Evolutionary conservation across 2,797 vertebrate species (phyloP).

Genomic region (Mycteria americana): DNA sequence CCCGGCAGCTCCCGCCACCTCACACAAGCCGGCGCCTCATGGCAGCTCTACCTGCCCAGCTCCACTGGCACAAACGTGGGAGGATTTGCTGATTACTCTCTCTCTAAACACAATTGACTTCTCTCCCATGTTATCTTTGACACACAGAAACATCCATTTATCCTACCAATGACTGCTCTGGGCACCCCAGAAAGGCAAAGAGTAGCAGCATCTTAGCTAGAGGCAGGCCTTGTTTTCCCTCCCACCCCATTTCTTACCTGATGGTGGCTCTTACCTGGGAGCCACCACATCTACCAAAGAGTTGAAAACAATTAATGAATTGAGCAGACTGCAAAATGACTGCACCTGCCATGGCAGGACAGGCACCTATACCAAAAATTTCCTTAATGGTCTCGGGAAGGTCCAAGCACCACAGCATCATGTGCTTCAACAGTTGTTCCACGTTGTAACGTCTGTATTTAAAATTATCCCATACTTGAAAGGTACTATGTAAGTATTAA

Average conservation of each 20-base stretch:
- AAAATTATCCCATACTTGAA: background rate
- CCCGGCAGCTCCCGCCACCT: background rate
- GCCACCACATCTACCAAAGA: rapidly evolving
- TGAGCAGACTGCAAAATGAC: background rate
- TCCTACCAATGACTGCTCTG: rapidly evolving
- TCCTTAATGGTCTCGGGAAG: background rate
- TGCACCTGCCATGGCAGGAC: rapidly evolving
- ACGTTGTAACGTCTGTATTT: background rate
- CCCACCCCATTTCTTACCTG: rapidly evolving
- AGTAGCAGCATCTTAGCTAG: rapidly evolving
- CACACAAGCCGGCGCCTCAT: rapidly evolving
- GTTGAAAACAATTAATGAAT: background rate
- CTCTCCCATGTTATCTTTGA: rapidly evolving
- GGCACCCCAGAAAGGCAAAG: background rate
- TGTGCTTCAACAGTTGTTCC: background rate
- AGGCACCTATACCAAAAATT: background rate
- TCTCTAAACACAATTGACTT: rapidly evolving
- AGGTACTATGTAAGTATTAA: background rate
- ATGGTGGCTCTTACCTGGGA: background rate
- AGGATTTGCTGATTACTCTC: background rate
- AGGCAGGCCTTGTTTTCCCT: background rate
- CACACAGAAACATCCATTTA: rapidly evolving
- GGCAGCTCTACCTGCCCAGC: background rate
- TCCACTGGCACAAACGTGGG: rapidly evolving
- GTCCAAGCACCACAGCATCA: rapidly evolving